These are phyloP conservation scores for Epinephelus awoara DNA, from an alignment of 2,797 vertebrate species.

Conservation along the genomic window DNA sequence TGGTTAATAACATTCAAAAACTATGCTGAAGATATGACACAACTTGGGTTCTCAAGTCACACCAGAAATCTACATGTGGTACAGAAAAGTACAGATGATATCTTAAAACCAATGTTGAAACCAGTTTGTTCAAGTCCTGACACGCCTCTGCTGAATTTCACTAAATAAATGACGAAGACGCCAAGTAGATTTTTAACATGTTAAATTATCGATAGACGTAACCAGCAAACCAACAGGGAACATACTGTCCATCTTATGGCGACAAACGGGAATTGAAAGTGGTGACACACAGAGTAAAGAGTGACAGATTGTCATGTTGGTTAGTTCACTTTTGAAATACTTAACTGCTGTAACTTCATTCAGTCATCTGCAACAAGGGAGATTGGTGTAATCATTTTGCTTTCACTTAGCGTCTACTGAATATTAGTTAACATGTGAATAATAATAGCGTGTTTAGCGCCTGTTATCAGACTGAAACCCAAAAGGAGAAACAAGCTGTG, in stretches of 20 bases:
- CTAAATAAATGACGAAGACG: background rate
- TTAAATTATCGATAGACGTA: background rate
- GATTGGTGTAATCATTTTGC: accelerated
- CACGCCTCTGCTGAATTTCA: background rate
- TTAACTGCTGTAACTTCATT: background rate
- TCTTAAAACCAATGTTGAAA: background rate
- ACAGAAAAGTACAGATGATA: background rate
- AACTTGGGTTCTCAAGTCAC: background rate
- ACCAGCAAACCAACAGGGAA: background rate
- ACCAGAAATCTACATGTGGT: background rate
- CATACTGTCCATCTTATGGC: slow-evolving; percentile 16
- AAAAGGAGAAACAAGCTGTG: slow-evolving; percentile 63
- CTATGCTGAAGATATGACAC: background rate
- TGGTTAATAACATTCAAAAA: background rate
- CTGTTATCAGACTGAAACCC: slow-evolving; percentile 27
- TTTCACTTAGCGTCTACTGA: background rate
- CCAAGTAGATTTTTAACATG: background rate
- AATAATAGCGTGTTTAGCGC: background rate
- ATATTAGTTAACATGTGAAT: background rate
- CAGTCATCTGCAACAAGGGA: background rate
- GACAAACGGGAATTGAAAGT: slow-evolving; percentile 72
- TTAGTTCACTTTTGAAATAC: slow-evolving; percentile 12
- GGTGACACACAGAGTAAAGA: slow-evolving; percentile 26
- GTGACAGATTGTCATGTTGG: background rate
- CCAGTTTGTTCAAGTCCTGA: background rate